Conservation (phyloP, 2,113 vertebrate species). For the Hippocampus barbouri region DNA sequence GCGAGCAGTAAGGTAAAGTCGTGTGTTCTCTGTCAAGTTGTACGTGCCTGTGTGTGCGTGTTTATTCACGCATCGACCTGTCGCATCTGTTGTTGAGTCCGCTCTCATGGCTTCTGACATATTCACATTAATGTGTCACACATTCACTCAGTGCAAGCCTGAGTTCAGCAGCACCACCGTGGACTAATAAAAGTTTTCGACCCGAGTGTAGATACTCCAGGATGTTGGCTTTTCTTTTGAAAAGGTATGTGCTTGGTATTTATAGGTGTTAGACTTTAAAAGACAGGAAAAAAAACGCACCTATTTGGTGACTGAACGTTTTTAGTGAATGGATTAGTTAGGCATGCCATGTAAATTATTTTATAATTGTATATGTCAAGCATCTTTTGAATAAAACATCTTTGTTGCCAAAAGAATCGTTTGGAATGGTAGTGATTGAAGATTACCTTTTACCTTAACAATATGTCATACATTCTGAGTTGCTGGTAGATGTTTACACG, state of each 20-base stretch:
- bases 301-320: slow-evolving; percentile 72
- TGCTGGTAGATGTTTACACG: no score
- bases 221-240: slow-evolving; percentile 61
- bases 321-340: slow-evolving; percentile 73
- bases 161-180: slow-evolving; percentile 43
- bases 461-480: no score
- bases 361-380: slow-evolving; percentile 73
- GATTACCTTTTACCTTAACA: no score
- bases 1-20: slow-evolving; percentile 47
- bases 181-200: slow-evolving; percentile 50
- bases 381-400: slow-evolving; percentile 73
- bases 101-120: slow-evolving; percentile 45
- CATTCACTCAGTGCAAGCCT: slow-evolving; percentile 47
- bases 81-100: slow-evolving; percentile 67
- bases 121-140: slow-evolving; percentile 37
- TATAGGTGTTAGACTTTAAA: slow-evolving; percentile 62
- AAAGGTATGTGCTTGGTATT: slow-evolving; percentile 70
- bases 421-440: neutral
- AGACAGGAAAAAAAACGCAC: slow-evolving; percentile 60
- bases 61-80: slow-evolving; percentile 10
- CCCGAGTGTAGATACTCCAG: slow-evolving; percentile 66
- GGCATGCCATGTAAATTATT: slow-evolving; percentile 78
- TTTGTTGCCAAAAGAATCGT: slow-evolving; percentile 55
- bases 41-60: slow-evolving; percentile 50
- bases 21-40: slow-evolving; percentile 65